A percentile compares a stretch with the other conserved stretches of the same genome.
These are phyloP conservation scores for Neopipo cinnamomea DNA, from an alignment of 2,113 vertebrate genomes.

Conservation along the genomic window DNA sequence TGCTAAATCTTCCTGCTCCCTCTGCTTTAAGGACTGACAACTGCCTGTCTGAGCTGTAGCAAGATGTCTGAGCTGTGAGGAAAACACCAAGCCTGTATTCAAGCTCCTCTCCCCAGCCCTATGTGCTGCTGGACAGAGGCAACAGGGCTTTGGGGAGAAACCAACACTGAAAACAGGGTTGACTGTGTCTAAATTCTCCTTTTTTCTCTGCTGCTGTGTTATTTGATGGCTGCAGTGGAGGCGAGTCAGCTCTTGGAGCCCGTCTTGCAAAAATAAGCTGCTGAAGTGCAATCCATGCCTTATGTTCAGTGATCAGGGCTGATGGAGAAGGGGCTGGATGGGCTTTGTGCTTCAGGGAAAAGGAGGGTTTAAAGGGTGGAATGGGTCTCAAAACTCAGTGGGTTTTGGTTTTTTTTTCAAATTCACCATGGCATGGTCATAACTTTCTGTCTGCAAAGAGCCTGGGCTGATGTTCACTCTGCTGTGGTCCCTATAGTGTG, in stretches of 20 bases:
- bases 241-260: not conserved
- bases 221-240: not conserved
- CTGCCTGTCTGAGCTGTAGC: not conserved
- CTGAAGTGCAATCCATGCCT: not conserved
- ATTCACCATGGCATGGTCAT: not conserved
- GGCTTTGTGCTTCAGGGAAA: not conserved
- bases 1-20: not conserved
- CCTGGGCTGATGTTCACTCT: not conserved
- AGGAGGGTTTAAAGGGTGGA: not conserved
- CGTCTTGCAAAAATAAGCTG: not conserved
- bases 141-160: not conserved
- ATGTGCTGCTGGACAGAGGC: not conserved
- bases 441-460: not conserved
- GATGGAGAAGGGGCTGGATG: not conserved
- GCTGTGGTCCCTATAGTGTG: not conserved
- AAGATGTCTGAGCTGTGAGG: not conserved
- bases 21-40: not conserved
- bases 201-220: not conserved
- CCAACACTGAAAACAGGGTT: not conserved
- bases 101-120: not conserved
- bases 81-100: not conserved
- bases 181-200: not conserved
- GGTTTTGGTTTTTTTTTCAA: not conserved
- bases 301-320: not conserved
- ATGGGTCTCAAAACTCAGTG: not conserved